Percentiles rank a stretch among this genome's conserved stretches.
These are phyloP conservation scores for Bujurquina vittata DNA, from an alignment of 2,113 vertebrate genomes.

Conservation along the genomic window DNA sequence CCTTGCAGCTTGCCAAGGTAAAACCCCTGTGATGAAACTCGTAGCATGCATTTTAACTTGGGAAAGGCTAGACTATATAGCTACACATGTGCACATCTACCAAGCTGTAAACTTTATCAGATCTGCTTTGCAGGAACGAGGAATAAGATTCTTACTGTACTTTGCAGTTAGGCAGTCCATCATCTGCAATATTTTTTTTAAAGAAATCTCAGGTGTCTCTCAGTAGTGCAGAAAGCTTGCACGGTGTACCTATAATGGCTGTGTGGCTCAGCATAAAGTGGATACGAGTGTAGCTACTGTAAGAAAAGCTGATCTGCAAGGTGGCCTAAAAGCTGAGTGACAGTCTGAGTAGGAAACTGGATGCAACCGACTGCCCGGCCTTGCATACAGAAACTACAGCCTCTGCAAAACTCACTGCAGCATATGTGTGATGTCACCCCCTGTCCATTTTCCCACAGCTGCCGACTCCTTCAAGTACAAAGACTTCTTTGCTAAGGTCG, in stretches of 20 bases:
- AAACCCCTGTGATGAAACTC: constrained; percentile 13
- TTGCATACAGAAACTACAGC: not conserved
- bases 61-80: not conserved
- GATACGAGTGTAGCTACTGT: not conserved
- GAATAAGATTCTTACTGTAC: too few species aligned
- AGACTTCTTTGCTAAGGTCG: constrained; percentile 83
- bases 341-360: not conserved
- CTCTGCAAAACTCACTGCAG: not conserved
- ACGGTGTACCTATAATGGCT: not conserved
- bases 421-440: not conserved
- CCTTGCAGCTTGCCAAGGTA: constrained; percentile 83
- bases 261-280: not conserved
- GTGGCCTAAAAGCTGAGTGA: not conserved
- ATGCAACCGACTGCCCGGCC: not conserved
- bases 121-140: not conserved
- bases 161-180: not conserved
- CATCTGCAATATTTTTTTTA: not conserved
- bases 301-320: not conserved
- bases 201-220: not conserved
- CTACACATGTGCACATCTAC: not conserved
- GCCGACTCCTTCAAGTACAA: constrained; percentile 85
- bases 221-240: not conserved
- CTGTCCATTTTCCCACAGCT: constrained; percentile 70
- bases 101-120: not conserved
- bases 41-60: not conserved